These are phyloP conservation scores for Hyaena hyaena DNA, from an alignment of 2,113 vertebrate species.

Conservation along the genomic window DNA sequence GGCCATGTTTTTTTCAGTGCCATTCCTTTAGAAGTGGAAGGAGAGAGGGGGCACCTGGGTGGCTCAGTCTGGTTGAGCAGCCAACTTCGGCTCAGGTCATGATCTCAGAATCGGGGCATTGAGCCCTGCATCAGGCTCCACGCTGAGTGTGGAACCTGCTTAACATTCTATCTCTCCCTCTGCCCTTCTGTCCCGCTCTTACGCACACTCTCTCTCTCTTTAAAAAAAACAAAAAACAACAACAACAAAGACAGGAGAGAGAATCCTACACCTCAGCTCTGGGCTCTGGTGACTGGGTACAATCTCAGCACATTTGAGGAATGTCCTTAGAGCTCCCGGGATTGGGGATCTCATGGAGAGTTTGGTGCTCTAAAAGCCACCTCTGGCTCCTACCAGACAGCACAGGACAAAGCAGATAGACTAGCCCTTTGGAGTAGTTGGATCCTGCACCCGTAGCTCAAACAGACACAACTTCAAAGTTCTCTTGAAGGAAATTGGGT, in stretches of 20 bases:
- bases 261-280: background rate
- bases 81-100: no score
- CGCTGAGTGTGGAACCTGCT: no score
- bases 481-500: background rate
- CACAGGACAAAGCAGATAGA: background rate
- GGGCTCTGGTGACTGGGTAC: background rate
- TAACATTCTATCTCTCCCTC: no score
- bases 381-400: background rate
- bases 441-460: background rate
- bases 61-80: no score
- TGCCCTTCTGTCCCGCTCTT: no score
- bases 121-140: no score
- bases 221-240: no score
- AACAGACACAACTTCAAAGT: background rate
- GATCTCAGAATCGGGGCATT: no score
- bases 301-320: background rate
- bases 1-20: background rate
- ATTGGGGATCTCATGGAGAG: background rate
- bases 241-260: no score
- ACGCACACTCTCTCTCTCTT: no score
- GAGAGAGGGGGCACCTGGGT: background rate
- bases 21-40: background rate
- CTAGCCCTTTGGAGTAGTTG: background rate
- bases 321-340: background rate
- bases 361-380: background rate